A percentile compares a stretch with the other conserved stretches of the same genome.
These are phyloP conservation scores for Eulemur rufifrons DNA, from an alignment of 2,113 vertebrate species.

Conservation along the genomic window DNA sequence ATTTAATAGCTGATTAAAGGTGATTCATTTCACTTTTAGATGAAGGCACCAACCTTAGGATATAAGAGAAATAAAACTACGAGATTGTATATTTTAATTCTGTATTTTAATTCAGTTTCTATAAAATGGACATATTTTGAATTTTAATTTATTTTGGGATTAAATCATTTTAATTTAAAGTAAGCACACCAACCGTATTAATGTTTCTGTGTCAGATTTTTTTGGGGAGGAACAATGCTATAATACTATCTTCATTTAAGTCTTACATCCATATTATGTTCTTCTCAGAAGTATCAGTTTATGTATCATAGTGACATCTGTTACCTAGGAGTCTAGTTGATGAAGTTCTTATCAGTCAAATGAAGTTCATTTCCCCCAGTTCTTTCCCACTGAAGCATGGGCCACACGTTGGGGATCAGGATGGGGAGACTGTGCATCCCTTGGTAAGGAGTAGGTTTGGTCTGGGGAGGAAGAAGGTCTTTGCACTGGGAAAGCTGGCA, in stretches of 20 bases:
- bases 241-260: neutral
- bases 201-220: neutral
- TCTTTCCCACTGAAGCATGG: neutral
- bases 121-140: neutral
- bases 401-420: neutral
- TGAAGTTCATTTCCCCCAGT: neutral
- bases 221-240: neutral
- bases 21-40: conserved; percentile 12
- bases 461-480: neutral
- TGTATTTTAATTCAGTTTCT: neutral
- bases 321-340: conserved; percentile 9
- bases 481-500: conserved; percentile 24
- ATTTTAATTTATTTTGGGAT: conserved; percentile 28
- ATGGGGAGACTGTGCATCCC: neutral
- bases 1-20: neutral
- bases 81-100: conserved; percentile 2
- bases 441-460: neutral
- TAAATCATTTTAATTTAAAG: conserved; percentile 25
- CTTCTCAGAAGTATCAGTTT: neutral
- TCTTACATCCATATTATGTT: neutral
- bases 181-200: neutral
- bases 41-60: neutral
- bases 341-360: neutral
- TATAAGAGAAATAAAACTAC: neutral
- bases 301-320: neutral